phyloP scores from a whole-genome alignment of 1,140 invertebrate genomes.

The Caenorhabditis brenneri region DNA sequence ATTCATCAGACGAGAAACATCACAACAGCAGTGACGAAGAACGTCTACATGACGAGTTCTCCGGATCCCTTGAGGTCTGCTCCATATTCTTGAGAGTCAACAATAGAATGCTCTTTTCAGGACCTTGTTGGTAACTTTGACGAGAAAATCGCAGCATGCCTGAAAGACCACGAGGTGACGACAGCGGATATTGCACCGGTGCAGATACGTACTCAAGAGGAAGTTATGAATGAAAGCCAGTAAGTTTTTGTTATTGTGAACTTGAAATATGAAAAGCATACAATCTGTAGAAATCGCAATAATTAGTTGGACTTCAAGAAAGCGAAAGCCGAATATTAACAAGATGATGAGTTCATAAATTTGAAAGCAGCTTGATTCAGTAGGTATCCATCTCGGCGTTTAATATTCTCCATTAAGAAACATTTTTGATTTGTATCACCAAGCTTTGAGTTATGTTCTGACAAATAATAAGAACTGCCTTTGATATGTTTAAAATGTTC shows the following conservation, averaged over 20 bases:
- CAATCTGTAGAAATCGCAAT: too few species aligned
- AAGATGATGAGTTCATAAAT: too few species aligned
- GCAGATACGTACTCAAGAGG: constrained; percentile 94
- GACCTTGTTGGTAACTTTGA: constrained; percentile 98
- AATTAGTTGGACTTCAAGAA: too few species aligned
- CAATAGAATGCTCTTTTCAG: constrained; percentile 76
- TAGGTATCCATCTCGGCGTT: too few species aligned
- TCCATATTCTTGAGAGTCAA: background rate
- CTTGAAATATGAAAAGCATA: too few species aligned
- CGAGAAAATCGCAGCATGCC: constrained; percentile 85
- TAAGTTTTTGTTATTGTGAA: constrained; percentile 78
- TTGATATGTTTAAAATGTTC: too few species aligned
- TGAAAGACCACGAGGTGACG: constrained; percentile 92
- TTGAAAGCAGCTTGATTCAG: too few species aligned
- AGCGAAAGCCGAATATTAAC: too few species aligned
- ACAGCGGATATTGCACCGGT: constrained; percentile 96
- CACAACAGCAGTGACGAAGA: constrained; percentile 26
- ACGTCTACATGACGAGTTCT: constrained; percentile 34
- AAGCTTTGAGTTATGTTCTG: too few species aligned
- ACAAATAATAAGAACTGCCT: too few species aligned
- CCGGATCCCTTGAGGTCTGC: constrained; percentile 16
- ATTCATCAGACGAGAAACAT: constrained; percentile 20
- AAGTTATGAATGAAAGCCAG: constrained; percentile 99
- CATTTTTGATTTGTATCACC: too few species aligned
- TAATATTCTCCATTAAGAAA: too few species aligned